These are phyloP conservation scores for Gymnoscelis rufifasciata DNA, from an alignment of 2,888 invertebrate species.

Conservation along the genomic window DNA sequence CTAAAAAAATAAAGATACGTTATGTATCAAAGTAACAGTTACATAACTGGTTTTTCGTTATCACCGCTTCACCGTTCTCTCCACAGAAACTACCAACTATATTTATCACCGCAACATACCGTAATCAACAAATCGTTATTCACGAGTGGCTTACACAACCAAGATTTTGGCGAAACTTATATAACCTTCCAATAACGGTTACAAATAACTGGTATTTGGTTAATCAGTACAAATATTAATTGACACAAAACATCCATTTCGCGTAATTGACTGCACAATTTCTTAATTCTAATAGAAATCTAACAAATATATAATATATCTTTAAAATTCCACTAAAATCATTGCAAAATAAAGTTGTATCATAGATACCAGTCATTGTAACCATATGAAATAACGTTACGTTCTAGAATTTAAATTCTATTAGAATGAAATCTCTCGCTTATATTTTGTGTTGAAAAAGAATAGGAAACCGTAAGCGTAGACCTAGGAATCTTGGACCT, in stretches of 20 bases:
- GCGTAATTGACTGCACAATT: not conserved
- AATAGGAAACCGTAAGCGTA: too few relatives aligned
- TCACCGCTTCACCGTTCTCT: not conserved
- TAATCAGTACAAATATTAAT: too few relatives aligned
- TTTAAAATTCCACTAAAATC: too few relatives aligned
- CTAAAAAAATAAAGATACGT: constrained; percentile 33
- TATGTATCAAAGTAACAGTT: constrained; percentile 20
- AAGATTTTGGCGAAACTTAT: constrained; percentile 19
- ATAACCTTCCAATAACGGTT: not conserved
- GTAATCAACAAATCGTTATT: constrained; percentile 8
- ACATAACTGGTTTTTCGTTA: not conserved
- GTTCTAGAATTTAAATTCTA: too few relatives aligned
- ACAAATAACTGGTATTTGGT: constrained; percentile 9
- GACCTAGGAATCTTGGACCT: too few relatives aligned
- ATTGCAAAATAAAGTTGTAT: too few relatives aligned
- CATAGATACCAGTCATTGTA: not conserved
- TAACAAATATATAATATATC: too few relatives aligned
- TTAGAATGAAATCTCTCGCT: too few relatives aligned
- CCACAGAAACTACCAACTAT: not conserved
- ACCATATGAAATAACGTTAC: not conserved
- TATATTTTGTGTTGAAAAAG: too few relatives aligned
- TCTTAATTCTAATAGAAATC: too few relatives aligned
- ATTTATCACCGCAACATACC: not conserved
- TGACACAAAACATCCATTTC: too few relatives aligned
- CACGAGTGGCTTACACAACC: constrained; percentile 17